These are phyloP conservation scores for Sphaerophoria rueppellii DNA, from an alignment of 2,888 invertebrate species.

Conservation along the genomic window DNA sequence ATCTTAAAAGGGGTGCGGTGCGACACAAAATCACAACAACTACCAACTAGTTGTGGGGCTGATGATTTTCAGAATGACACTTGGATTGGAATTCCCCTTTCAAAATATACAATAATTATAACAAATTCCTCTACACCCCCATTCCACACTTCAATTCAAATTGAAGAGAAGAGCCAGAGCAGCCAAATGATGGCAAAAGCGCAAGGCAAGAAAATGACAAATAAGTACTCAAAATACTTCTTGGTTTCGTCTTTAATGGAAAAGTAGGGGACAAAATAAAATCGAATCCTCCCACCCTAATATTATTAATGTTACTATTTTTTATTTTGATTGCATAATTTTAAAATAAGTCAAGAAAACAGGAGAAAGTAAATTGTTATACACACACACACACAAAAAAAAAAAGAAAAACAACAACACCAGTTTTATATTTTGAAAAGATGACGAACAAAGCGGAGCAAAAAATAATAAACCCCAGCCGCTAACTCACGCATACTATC, in stretches of 20 bases:
- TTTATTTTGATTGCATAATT: constrained; percentile 69
- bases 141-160: neutral
- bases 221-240: neutral
- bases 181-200: neutral
- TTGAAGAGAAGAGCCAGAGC: neutral
- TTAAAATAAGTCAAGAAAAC: constrained; percentile 63
- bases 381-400: constrained; percentile 67
- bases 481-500: constrained; percentile 67
- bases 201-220: constrained; percentile 17
- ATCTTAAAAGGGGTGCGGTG: constrained; percentile 13
- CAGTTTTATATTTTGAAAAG: constrained; percentile 72
- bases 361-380: constrained; percentile 73
- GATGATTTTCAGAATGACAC: constrained; percentile 40
- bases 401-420: neutral
- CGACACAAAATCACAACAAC: constrained; percentile 38
- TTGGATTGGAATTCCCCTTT: constrained; percentile 42
- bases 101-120: constrained; percentile 26
- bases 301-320: constrained; percentile 41
- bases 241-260: neutral
- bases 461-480: constrained; percentile 72
- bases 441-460: constrained; percentile 69
- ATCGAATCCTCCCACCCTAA: constrained; percentile 29
- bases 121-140: constrained; percentile 27
- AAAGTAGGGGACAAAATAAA: constrained; percentile 31
- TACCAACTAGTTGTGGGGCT: constrained; percentile 12